Base-by-base conservation (phyloP, 2,113 vertebrate genomes). In the Picathartes gymnocephalus region DNA sequence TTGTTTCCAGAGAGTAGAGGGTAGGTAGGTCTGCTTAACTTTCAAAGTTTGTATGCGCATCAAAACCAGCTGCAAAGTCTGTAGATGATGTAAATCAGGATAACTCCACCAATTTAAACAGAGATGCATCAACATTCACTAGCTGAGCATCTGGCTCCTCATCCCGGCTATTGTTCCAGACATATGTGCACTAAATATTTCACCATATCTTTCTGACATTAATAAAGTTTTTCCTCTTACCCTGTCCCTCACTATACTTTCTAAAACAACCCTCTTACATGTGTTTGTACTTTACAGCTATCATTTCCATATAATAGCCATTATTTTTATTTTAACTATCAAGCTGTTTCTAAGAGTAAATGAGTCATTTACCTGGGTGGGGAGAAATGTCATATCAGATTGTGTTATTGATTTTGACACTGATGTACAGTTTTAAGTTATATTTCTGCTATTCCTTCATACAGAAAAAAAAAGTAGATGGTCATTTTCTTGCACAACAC, bases 71-170 rank as follows among this genome's bases (percentile, higher is more conserved):
- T 94, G 94, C 72, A 91, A 95, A 90, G 95, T 88, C 77, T 74
- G 81, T 84, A 58, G 53, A 81, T 92, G 70, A 90, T 95, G 86
- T 92, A 96, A 96, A 94, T 95, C 94, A 96, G 90, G 15, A 4
- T 47, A 91, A 88, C 88, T 85, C 69, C 81, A 90, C 42, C n/a
- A 31, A 90, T 76, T 94, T 94, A 94, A 95, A 88, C 54, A 88
- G 68, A 77, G 77, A 78, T 90, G 33, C 37, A 88, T 77, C 94
- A 94, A 72, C 90, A 95, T 92, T 96, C 93, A 96, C 74, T 88
- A 95, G 81, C 96, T 97, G 96, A 96, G 90, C 73, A 94, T 92
- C 92, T 96, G 83, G 89, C 86, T 96, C 19, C 54, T 90, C 83
- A 85, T 80, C 65, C 62, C 70, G 70, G 40, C 74, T 90, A 83